A percentile compares a stretch with the other conserved stretches of the same genome.
These are phyloP conservation scores for Scomber colias DNA, from an alignment of 2,113 vertebrate species.

Conservation along the genomic window DNA sequence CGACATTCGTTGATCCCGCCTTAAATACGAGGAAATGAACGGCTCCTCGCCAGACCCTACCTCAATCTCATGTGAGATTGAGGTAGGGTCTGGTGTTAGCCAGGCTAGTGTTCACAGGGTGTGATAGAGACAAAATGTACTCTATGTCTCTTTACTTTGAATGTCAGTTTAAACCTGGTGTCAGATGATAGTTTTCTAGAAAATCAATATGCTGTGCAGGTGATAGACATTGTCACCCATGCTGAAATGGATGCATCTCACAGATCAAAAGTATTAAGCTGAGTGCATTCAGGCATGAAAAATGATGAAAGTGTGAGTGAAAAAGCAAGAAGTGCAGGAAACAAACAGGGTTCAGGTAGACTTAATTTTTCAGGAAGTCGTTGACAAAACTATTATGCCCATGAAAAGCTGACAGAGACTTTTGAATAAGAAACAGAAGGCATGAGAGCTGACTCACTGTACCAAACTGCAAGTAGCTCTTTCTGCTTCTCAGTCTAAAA, in stretches of 20 bases:
- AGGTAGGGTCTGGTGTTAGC: no score
- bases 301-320: not conserved
- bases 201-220: not conserved
- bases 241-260: not conserved
- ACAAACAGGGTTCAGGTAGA: not conserved
- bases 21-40: no score
- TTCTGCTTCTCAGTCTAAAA: slow-evolving; percentile 61
- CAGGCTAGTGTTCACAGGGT: no score
- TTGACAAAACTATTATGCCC: not conserved
- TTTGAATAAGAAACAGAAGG: slow-evolving; percentile 6
- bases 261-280: slow-evolving; percentile 6
- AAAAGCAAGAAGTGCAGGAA: no score
- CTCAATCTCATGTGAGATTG: no score
- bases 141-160: not conserved
- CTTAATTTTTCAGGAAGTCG: slow-evolving; percentile 12
- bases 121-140: not conserved
- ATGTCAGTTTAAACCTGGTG: not conserved
- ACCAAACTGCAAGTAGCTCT: slow-evolving; percentile 2
- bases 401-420: slow-evolving; percentile 4
- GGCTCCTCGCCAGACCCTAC: no score
- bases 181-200: not conserved
- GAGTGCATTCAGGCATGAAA: not conserved
- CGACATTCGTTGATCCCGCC: no score
- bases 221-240: not conserved
- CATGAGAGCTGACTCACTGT: slow-evolving; percentile 33